These are phyloP conservation scores for Halichoeres trimaculatus DNA, from an alignment of 2,113 vertebrate genomes.

Conservation along the genomic window DNA sequence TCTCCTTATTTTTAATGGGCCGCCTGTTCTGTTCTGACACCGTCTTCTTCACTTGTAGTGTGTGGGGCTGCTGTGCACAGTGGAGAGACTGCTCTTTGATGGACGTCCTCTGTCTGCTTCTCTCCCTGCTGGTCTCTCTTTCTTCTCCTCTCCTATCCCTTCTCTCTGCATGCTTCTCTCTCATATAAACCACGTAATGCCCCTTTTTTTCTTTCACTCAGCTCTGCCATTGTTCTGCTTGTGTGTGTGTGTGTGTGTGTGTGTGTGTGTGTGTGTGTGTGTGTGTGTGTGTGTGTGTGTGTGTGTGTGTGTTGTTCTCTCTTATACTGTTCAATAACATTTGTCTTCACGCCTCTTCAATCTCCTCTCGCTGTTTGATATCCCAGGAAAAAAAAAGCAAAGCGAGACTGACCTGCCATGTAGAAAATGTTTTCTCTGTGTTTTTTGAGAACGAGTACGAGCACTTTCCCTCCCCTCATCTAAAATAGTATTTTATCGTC, in stretches of 20 bases:
- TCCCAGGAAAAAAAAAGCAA: slow-evolving; percentile 33
- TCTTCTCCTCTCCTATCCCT: slow-evolving; percentile 17
- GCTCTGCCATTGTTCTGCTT: slow-evolving; percentile 40
- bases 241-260: slow-evolving; percentile 1
- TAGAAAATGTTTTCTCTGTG: slow-evolving; percentile 39
- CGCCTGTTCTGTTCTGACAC: slow-evolving; percentile 40
- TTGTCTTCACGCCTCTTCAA: slow-evolving; percentile 68
- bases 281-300: slow-evolving; percentile 22
- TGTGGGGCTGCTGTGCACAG: slow-evolving; percentile 56
- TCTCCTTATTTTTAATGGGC: slow-evolving; percentile 46
- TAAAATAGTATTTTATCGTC: slow-evolving; percentile 26
- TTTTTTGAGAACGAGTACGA: slow-evolving; percentile 17
- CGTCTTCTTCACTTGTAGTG: slow-evolving; percentile 19
- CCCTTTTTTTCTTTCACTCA: slow-evolving; percentile 42
- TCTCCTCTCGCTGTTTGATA: slow-evolving; percentile 63
- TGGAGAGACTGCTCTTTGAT: slow-evolving; percentile 65
- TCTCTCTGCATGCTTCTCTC: slow-evolving; percentile 24
- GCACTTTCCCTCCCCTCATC: slow-evolving; percentile 26
- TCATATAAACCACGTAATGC: slow-evolving; percentile 50
- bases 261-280: slow-evolving; percentile 5
- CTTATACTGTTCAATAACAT: slow-evolving; percentile 59
- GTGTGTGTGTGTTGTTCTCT: not conserved
- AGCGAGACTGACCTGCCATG: slow-evolving; percentile 46
- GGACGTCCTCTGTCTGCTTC: slow-evolving; percentile 44
- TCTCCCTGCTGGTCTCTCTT: slow-evolving; percentile 3